phyloP scores from a whole-genome alignment of 2,888 invertebrate species.

The Diplolepis rosae region DNA sequence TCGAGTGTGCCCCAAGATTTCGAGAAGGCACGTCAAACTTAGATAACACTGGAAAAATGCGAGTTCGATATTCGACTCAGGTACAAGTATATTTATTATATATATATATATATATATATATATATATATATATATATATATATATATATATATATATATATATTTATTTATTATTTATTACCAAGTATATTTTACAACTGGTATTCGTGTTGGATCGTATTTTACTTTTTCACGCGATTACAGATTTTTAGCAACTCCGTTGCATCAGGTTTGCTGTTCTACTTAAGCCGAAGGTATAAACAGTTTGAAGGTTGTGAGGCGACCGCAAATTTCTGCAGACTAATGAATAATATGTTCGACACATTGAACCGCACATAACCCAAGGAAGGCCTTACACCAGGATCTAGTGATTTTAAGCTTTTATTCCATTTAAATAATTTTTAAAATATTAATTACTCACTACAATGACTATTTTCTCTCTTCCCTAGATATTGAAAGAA shows the following conservation, averaged over 20 bases:
- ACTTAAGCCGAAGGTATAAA: slow-evolving; percentile 9
- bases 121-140: too few species aligned
- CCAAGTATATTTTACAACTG: neutral
- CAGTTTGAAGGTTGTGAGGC: slow-evolving; percentile 36
- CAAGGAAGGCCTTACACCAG: neutral
- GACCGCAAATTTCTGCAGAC: slow-evolving; percentile 35
- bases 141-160: too few species aligned
- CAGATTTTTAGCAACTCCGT: slow-evolving; percentile 40
- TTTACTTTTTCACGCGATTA: neutral
- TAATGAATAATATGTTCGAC: slow-evolving; percentile 32
- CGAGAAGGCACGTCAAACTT: slow-evolving; percentile 31
- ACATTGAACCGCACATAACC: neutral
- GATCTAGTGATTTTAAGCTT: neutral
- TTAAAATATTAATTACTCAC: neutral
- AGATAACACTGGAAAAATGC: slow-evolving; percentile 39
- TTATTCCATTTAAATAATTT: neutral
- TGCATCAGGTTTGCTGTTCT: slow-evolving; percentile 37
- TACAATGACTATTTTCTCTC: neutral
- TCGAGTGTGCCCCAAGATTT: slow-evolving; percentile 35
- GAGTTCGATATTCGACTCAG: slow-evolving; percentile 40
- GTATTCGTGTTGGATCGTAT: neutral
- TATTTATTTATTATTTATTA: too few species aligned
- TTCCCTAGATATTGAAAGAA: neutral
- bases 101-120: too few species aligned
- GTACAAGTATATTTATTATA: too few species aligned